These are phyloP conservation scores for Hippocampus mohnikei DNA, from an alignment of 2,113 vertebrate genomes.

Conservation along the genomic window DNA sequence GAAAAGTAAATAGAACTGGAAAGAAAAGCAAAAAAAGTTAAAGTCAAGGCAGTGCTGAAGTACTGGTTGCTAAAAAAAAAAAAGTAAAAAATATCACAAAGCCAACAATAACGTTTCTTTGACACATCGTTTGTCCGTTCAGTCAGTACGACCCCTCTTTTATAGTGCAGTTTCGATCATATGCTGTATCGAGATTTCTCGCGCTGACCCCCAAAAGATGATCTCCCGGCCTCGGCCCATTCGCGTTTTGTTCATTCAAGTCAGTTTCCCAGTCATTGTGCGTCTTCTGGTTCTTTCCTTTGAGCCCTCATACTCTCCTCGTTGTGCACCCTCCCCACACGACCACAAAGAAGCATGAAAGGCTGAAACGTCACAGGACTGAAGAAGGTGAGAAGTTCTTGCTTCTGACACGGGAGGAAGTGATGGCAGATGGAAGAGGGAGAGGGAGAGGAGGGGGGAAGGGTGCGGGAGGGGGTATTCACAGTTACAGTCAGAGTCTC, in stretches of 20 bases:
- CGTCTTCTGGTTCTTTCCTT: constrained; percentile 65
- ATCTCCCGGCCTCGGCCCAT: constrained; percentile 50
- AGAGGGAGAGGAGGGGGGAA: constrained; percentile 48
- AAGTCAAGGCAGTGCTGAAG: constrained; percentile 79
- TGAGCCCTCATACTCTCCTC: constrained; percentile 67
- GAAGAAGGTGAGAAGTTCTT: constrained; percentile 71
- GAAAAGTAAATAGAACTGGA: constrained; percentile 68
- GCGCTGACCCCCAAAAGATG: constrained; percentile 56
- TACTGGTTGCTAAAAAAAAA: constrained; percentile 76
- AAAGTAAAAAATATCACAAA: constrained; percentile 73
- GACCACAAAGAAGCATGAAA: constrained; percentile 73
- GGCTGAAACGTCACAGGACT: constrained; percentile 72
- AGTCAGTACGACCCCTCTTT: constrained; percentile 69
- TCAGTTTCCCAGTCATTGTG: constrained; percentile 73
- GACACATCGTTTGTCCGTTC: constrained; percentile 69
- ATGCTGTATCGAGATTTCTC: constrained; percentile 66
- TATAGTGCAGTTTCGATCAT: constrained; percentile 75
- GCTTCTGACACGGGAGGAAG: constrained; percentile 70
- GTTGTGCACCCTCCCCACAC: constrained; percentile 69
- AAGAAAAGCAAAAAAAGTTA: constrained; percentile 28
- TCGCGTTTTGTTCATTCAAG: constrained; percentile 66
- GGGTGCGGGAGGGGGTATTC: constrained; percentile 56
- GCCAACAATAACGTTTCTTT: constrained; percentile 73
- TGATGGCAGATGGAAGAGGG: constrained; percentile 68
- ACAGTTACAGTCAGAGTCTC: constrained; percentile 75